Evolutionary conservation across 2,797 vertebrate genomes (phyloP), one percentile per base, ranked within the genome.

Genomic region (Coranthus polyacanthus): DNA sequence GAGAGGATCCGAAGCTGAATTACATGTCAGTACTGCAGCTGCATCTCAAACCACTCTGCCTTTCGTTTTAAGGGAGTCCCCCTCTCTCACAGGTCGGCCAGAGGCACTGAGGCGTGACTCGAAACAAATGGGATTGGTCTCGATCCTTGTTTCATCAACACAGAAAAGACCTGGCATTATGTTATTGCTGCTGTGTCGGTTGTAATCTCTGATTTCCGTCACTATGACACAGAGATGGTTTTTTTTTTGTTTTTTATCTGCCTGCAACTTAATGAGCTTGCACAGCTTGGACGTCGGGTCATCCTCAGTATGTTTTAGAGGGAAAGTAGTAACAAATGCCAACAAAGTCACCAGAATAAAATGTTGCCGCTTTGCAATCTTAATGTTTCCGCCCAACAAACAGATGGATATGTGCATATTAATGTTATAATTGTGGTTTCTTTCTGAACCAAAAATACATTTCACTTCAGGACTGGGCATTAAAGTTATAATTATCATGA

Each of bases 91-190:
- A 45, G 26, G 45, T 57, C 5, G 53, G 46, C 55, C 53, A 43
- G 26, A 36, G 51, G 61, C 73, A 12, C 47, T 43, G 77, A 74
- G 36, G 71, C 56, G 18, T 82, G 78, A 82, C 58, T 72, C 36
- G n/a, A 54, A 74, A 76, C 80, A 81, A 88, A 84, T 69, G 75
- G 72, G 86, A 89, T 85, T 84, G 82, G 61, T 79, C 68, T 43
- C 29, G 46, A 78, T 67, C 79, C 56, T 52, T 65, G 75, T 69
- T 87, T 82, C 69, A 83, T 84, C 75, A 81, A 76, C 79, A 79
- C 66, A 32, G 46, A 63, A 38, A 57, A 75, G 73, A 78, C 63
- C 55, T 13, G 66, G 58, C 73, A 79, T 84, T 72, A 72, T 83
- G 78, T 79, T 80, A 62, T 66, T 73, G 68, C 77, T 59, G 60